Conservation (phyloP, 2,888 invertebrate species). For the Aphrophora alni region DNA sequence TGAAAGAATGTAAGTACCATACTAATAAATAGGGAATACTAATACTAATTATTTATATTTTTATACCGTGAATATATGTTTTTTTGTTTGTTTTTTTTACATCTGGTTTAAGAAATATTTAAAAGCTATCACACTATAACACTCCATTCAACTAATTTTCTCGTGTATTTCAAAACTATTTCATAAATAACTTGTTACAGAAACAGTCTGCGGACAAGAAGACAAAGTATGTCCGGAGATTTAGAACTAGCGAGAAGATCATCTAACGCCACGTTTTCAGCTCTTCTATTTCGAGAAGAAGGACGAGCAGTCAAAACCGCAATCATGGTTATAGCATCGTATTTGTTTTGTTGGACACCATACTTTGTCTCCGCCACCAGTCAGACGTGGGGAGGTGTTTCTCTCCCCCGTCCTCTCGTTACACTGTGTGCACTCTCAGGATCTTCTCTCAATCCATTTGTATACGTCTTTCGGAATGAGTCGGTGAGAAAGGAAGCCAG, state of each 20-base stretch:
- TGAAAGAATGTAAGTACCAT: too few species aligned
- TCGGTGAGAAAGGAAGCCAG: constrained; percentile 54
- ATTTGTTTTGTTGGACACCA: constrained; percentile 61
- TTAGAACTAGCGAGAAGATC: constrained; percentile 49
- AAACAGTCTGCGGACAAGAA: constrained; percentile 60
- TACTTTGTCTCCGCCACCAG: constrained; percentile 54
- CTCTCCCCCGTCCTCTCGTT: constrained; percentile 55
- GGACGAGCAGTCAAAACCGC: constrained; percentile 62
- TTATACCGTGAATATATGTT: too few species aligned
- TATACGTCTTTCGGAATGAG: constrained; percentile 61
- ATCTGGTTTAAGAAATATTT: too few species aligned
- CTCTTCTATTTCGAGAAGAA: constrained; percentile 60
- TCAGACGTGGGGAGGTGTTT: constrained; percentile 36
- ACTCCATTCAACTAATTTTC: too few species aligned
- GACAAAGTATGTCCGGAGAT: constrained; percentile 57
- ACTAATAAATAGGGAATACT: too few species aligned
- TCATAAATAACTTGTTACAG: too few species aligned
- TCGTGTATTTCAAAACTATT: too few species aligned
- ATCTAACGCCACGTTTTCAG: constrained; percentile 57
- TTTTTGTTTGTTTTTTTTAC: too few species aligned
- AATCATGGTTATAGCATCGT: constrained; percentile 60
- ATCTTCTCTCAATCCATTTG: constrained; percentile 60
- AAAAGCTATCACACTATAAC: too few species aligned
- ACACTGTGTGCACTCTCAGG: constrained; percentile 53
- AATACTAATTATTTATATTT: too few species aligned